These are phyloP conservation scores for Aviceda cuculoides DNA, from an alignment of 2,797 vertebrate genomes.

Conservation along the genomic window DNA sequence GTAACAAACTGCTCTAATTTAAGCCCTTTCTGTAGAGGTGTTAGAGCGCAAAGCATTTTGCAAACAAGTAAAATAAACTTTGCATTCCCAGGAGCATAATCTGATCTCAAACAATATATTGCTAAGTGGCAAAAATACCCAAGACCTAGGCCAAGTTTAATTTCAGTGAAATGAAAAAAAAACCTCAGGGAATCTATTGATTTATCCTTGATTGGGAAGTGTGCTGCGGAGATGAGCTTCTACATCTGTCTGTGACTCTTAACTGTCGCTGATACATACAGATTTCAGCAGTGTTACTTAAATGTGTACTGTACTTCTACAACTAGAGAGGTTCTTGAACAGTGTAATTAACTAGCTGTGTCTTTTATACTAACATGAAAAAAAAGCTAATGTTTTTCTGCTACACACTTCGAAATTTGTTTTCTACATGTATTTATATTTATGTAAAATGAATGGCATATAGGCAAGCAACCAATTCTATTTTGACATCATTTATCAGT, in stretches of 20 bases:
- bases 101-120: neutral
- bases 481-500: neutral
- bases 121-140: neutral
- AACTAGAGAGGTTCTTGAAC: neutral
- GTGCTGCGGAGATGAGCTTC: neutral
- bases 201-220: neutral
- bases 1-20: constrained; percentile 63
- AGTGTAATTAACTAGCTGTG: neutral
- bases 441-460: neutral
- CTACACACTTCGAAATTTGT: neutral
- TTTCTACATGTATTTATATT: neutral
- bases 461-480: neutral
- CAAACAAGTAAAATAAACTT: neutral
- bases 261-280: neutral
- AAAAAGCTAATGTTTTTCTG: neutral
- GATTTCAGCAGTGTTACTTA: constrained; percentile 4
- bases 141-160: neutral
- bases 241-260: neutral
- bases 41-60: neutral
- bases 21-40: neutral
- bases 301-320: neutral
- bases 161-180: neutral
- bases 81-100: neutral
- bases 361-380: neutral
- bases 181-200: neutral